Evolutionary conservation across 2,888 invertebrate genomes (phyloP).

Genomic region (Sesia apiformis): DNA sequence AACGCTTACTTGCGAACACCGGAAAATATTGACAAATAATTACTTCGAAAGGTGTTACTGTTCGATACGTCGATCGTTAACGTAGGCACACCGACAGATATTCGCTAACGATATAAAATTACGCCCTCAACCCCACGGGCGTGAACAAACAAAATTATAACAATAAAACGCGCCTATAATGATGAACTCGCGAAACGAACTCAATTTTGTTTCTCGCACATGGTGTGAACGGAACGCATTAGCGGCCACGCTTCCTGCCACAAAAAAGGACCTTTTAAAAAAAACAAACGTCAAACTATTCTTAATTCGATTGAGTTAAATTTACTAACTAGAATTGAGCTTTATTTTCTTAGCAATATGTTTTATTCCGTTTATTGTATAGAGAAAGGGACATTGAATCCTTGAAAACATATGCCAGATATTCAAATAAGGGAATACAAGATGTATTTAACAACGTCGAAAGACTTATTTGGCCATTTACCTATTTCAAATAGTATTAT

Average conservation of each 20-base stretch:
- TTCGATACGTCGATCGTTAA: slow-evolving; percentile 4
- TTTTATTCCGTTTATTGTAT: background rate
- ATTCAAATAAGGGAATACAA: background rate
- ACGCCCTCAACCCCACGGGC: slow-evolving; percentile 22
- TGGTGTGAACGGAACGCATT: slow-evolving; percentile 56
- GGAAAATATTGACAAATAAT: background rate
- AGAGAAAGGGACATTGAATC: background rate
- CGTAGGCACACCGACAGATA: slow-evolving; percentile 18
- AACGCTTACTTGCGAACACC: background rate
- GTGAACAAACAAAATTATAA: slow-evolving; percentile 52
- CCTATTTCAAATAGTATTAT: background rate
- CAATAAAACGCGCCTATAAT: slow-evolving; percentile 5
- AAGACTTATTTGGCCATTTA: background rate
- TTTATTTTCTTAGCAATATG: background rate
- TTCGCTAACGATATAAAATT: slow-evolving; percentile 54
- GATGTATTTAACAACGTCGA: background rate
- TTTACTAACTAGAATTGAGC: slow-evolving; percentile 1
- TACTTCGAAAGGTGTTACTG: background rate
- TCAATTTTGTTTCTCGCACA: slow-evolving; percentile 48
- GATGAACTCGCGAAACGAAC: slow-evolving; percentile 20
- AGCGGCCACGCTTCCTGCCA: slow-evolving; percentile 42
- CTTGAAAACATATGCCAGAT: background rate
- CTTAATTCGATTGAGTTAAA: slow-evolving; percentile 25
- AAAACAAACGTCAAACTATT: slow-evolving; percentile 15
- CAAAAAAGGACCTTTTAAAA: slow-evolving; percentile 19